Conservation (phyloP, 2,888 invertebrate genomes). For the Siphlonurus alternatus region DNA sequence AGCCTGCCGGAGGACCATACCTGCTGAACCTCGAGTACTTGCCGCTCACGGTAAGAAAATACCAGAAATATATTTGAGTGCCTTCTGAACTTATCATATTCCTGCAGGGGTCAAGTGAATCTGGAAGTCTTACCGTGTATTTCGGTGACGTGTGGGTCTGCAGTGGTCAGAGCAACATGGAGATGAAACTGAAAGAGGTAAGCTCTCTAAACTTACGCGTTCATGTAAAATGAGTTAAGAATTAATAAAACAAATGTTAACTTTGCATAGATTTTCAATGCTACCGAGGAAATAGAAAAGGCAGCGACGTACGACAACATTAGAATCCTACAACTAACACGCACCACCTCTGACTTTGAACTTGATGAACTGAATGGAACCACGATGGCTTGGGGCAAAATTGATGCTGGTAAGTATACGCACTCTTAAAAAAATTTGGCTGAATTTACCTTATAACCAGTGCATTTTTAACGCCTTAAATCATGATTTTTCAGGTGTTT, state of each 20-base stretch:
- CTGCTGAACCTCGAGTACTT: neutral
- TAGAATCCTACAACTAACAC: neutral
- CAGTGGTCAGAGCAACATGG: conserved; percentile 7
- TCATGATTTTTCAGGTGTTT: no score
- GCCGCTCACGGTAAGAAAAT: neutral
- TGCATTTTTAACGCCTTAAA: no score
- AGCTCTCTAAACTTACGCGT: neutral
- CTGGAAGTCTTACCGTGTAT: neutral
- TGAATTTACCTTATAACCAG: no score
- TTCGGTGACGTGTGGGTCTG: conserved; percentile 6
- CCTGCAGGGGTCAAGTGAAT: no score
- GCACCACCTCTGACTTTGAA: neutral
- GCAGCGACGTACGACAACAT: neutral
- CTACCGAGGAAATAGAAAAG: neutral
- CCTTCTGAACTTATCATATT: no score
- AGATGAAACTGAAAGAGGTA: neutral
- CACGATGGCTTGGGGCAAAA: neutral
- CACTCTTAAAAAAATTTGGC: no score
- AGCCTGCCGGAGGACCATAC: conserved; percentile 1
- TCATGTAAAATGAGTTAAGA: no score
- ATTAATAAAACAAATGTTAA: no score
- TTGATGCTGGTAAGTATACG: neutral
- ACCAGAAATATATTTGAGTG: no score
- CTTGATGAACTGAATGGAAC: neutral
- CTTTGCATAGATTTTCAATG: neutral